Evolutionary conservation across 2,113 vertebrate species (phyloP).

Genomic region (Grammomys surdaster): DNA sequence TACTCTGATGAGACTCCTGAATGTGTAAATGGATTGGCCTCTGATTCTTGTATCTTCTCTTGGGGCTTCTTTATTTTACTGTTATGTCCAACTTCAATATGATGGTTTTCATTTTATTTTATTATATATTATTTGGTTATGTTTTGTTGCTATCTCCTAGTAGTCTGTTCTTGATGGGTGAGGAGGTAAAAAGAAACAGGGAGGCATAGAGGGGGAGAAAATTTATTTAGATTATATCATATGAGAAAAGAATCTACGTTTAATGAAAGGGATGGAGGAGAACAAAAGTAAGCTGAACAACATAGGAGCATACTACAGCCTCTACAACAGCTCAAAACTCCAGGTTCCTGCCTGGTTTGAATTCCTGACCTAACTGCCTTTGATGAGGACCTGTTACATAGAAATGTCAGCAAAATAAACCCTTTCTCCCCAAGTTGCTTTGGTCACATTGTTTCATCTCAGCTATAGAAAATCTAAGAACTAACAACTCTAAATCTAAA

Average conservation of each 20-base stretch:
- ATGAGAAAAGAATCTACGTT: neutral
- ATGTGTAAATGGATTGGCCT: neutral
- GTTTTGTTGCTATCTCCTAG: neutral
- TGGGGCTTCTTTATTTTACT: neutral
- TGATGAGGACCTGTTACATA: neutral
- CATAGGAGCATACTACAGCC: neutral
- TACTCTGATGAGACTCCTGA: neutral
- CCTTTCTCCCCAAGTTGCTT: neutral
- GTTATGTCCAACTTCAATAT: neutral
- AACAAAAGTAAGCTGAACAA: neutral
- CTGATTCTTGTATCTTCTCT: neutral
- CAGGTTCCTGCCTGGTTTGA: neutral
- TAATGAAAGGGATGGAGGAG: neutral
- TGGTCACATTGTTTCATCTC: neutral
- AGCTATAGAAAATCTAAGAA: neutral
- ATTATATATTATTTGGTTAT: neutral
- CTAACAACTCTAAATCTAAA: no score
- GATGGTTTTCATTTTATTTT: neutral
- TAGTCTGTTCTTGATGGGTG: neutral
- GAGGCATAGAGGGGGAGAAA: neutral
- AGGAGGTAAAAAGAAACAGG: neutral
- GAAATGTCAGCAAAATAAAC: neutral
- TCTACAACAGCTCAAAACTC: neutral
- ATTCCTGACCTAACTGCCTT: neutral
- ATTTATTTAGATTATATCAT: neutral